Evolutionary conservation across 2,888 invertebrate species (phyloP).

Genomic region (Arrhopalites spinosus): DNA sequence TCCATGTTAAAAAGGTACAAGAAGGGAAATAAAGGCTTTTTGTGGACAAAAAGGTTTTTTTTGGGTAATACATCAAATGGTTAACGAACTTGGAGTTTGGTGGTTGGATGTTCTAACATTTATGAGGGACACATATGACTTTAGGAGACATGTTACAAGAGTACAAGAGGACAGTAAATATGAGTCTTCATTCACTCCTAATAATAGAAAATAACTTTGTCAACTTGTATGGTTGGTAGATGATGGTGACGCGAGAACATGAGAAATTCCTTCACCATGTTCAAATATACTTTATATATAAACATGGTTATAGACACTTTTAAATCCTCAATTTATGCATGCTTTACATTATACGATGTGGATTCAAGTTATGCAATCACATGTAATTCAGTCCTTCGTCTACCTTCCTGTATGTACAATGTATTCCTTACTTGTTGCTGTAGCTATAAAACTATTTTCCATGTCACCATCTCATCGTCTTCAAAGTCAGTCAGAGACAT

Average conservation of each 20-base stretch:
- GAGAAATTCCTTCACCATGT: slow-evolving; percentile 18
- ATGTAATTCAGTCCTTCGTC: not conserved
- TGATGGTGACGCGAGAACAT: slow-evolving; percentile 2
- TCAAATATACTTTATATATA: not conserved
- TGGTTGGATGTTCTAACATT: too few relatives aligned
- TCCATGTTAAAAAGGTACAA: too few relatives aligned
- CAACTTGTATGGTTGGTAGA: not conserved
- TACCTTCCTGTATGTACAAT: not conserved
- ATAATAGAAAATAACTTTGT: slow-evolving; percentile 16
- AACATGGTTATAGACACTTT: not conserved
- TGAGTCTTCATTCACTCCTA: slow-evolving; percentile 12
- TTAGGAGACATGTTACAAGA: too few relatives aligned
- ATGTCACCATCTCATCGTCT: not conserved
- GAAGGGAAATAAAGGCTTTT: too few relatives aligned
- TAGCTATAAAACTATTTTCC: slow-evolving; percentile 11
- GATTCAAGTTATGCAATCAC: slow-evolving; percentile 1
- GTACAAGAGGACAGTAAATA: not conserved
- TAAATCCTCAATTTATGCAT: slow-evolving; percentile 17
- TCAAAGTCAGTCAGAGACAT: not conserved
- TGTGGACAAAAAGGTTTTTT: too few relatives aligned
- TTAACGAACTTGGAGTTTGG: too few relatives aligned
- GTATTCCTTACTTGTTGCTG: not conserved
- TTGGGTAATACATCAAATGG: too few relatives aligned
- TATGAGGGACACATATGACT: too few relatives aligned
- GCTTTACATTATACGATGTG: not conserved